Evolutionary conservation across 1,140 invertebrate genomes (phyloP).

Genomic region (Zelostemma sp.): DNA sequence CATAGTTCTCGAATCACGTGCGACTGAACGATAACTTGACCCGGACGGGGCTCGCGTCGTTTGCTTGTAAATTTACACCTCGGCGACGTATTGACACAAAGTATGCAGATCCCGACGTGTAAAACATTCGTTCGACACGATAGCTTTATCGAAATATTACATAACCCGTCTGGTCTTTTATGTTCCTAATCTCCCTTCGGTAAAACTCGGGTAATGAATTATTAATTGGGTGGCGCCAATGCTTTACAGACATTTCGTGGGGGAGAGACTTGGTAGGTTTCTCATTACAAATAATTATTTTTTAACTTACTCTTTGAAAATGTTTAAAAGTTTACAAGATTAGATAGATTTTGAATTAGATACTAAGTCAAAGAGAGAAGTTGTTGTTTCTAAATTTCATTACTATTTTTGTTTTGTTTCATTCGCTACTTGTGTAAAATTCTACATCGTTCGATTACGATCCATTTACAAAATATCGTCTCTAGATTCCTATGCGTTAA

Average conservation of each 20-base stretch:
- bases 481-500: too few relatives aligned
- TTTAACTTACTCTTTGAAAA: too few relatives aligned
- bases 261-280: too few relatives aligned
- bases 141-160: constrained; percentile 3
- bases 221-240: background rate
- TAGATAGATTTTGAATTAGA: too few relatives aligned
- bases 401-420: too few relatives aligned
- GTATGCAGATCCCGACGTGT: constrained; percentile 1
- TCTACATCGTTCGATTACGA: background rate
- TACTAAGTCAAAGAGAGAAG: too few relatives aligned
- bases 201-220: background rate
- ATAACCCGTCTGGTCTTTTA: background rate
- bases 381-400: too few relatives aligned
- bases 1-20: constrained; percentile 21
- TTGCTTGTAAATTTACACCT: constrained; percentile 25
- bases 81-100: constrained; percentile 6
- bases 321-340: too few relatives aligned
- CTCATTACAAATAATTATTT: too few relatives aligned
- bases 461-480: background rate
- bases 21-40: constrained; percentile 27
- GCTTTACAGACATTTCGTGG: too few relatives aligned
- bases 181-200: background rate
- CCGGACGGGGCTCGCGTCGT: constrained; percentile 7
- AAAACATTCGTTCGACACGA: constrained; percentile 1
- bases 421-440: too few relatives aligned